Conservation (phyloP, 2,113 vertebrate species). For the Sisor rabdophorus region DNA sequence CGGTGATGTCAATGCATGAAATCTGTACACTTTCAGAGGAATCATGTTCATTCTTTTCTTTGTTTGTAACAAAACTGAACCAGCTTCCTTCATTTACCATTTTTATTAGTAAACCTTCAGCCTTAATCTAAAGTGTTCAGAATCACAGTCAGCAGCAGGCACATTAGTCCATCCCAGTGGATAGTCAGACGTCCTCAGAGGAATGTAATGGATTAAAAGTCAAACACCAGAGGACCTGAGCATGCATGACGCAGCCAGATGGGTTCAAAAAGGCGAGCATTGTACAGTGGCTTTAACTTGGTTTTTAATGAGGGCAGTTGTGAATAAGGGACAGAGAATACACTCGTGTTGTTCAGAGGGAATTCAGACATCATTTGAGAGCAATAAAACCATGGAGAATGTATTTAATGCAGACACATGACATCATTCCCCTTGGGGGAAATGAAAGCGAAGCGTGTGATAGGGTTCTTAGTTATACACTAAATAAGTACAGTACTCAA, state of each 20-base stretch:
- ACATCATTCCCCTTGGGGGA: conserved; percentile 41
- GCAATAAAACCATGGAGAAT: conserved; percentile 29
- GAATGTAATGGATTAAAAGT: conserved; percentile 73
- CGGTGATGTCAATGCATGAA: conserved; percentile 8
- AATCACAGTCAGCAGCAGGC: conserved; percentile 59
- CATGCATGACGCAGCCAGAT: conserved; percentile 49
- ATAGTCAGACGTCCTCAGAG: conserved; percentile 66
- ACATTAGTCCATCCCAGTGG: conserved; percentile 41
- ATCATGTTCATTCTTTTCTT: not conserved
- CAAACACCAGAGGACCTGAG: conserved; percentile 66
- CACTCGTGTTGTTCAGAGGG: conserved; percentile 36
- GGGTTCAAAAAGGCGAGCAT: conserved; percentile 55
- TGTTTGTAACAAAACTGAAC: not conserved
- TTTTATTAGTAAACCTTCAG: not conserved
- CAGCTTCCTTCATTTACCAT: conserved; percentile 3
- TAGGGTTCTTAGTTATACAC: not conserved
- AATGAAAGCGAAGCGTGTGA: not conserved
- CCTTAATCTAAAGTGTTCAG: conserved; percentile 48
- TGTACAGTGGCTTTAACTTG: conserved; percentile 49
- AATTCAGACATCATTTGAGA: conserved; percentile 37
- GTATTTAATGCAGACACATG: conserved; percentile 48
- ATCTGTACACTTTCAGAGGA: not conserved
- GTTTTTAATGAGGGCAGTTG: conserved; percentile 45
- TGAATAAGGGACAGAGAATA: conserved; percentile 48
- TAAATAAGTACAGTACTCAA: not conserved